Conservation (phyloP, 1,140 invertebrate genomes). For the Pogonomyrmex californicus region DNA sequence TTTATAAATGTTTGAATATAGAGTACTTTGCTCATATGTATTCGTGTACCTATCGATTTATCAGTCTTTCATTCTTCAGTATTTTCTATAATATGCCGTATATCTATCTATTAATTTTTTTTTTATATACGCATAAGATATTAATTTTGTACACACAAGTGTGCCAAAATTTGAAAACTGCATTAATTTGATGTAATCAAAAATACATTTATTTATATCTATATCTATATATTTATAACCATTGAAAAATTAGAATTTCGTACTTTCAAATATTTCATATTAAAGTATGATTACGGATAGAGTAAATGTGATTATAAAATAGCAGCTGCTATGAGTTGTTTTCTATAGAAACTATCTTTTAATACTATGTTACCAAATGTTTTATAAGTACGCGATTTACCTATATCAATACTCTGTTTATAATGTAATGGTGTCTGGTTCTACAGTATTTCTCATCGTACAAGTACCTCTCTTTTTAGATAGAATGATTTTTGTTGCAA, state of each 20-base stretch:
- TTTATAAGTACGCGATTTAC: slow-evolving; percentile 36
- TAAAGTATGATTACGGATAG: neutral
- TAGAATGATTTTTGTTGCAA: slow-evolving; percentile 2
- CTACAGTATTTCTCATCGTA: slow-evolving; percentile 37
- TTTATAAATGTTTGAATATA: neutral
- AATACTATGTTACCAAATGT: slow-evolving; percentile 47
- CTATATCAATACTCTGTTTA: slow-evolving; percentile 23
- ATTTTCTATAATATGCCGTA: neutral
- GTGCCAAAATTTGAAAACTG: neutral
- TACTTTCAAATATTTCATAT: neutral
- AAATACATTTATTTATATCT: too few species aligned
- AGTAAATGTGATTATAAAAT: slow-evolving; percentile 24
- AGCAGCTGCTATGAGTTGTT: slow-evolving; percentile 18
- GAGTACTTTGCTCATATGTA: neutral
- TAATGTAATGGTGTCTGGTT: slow-evolving; percentile 48
- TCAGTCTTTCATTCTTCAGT: neutral
- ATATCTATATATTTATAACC: neutral
- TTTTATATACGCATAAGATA: neutral
- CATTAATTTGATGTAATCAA: neutral
- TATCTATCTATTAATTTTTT: neutral
- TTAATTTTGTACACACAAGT: neutral
- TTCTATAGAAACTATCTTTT: slow-evolving; percentile 15
- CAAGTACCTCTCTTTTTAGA: neutral
- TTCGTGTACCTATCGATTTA: neutral
- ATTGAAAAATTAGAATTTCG: neutral